phyloP scores from a whole-genome alignment of 2,797 vertebrate species.

The Chromis chromis region DNA sequence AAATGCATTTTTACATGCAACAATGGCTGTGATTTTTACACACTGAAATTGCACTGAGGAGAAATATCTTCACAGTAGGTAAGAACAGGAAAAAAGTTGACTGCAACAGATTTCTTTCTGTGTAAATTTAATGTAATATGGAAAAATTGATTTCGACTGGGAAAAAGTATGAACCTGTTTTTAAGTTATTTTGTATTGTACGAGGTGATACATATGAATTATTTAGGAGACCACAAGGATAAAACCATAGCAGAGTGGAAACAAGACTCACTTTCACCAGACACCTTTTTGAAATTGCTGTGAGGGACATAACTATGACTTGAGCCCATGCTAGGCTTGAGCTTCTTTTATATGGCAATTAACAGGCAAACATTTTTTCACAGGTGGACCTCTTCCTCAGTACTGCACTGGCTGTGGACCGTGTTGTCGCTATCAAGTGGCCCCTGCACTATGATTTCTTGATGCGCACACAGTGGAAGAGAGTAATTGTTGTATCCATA shows the following conservation, averaged over 20 bases:
- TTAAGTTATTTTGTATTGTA: background rate
- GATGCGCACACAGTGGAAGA: slow-evolving; percentile 28
- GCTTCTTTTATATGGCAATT: background rate
- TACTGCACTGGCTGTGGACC: slow-evolving; percentile 53
- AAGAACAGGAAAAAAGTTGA: too few relatives aligned
- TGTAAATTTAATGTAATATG: too few relatives aligned
- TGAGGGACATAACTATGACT: background rate
- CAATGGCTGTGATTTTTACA: too few relatives aligned
- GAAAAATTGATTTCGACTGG: too few relatives aligned
- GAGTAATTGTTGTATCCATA: slow-evolving; percentile 19
- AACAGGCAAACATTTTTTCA: background rate
- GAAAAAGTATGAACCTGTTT: background rate
- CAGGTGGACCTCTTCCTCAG: slow-evolving; percentile 59
- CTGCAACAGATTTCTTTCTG: too few relatives aligned
- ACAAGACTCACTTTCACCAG: too few relatives aligned
- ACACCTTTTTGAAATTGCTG: background rate
- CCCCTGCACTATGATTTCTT: slow-evolving; percentile 55
- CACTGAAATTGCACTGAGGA: too few relatives aligned
- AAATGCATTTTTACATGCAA: too few relatives aligned
- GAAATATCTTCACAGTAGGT: too few relatives aligned
- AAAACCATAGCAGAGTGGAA: background rate
- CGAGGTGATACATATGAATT: background rate
- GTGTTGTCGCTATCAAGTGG: slow-evolving; percentile 60
- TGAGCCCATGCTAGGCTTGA: background rate
- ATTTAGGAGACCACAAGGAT: background rate